phyloP scores from a whole-genome alignment of 2,113 vertebrate species.

The Chaetodon auriga region DNA sequence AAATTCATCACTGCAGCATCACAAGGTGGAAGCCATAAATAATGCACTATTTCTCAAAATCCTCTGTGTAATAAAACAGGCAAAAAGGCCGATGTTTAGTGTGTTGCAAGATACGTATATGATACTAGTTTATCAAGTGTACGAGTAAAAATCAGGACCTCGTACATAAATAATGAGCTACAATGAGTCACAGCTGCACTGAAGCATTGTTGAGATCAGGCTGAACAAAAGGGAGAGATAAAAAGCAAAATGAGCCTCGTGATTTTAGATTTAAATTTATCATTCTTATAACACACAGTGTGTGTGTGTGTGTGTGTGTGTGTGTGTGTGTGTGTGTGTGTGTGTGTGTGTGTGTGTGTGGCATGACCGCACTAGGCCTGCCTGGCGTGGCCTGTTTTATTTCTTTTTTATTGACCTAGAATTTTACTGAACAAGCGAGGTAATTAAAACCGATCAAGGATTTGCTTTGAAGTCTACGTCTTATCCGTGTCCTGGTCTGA shows the following conservation, averaged over 20 bases:
- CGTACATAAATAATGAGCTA: slow-evolving; percentile 12
- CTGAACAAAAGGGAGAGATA: slow-evolving; percentile 13
- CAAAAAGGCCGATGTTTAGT: not conserved
- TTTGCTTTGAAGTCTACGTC: slow-evolving; percentile 9
- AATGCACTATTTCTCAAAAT: not conserved
- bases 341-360: not conserved
- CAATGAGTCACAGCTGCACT: slow-evolving; percentile 23
- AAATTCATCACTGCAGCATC: slow-evolving; percentile 14
- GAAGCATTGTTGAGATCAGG: slow-evolving; percentile 2
- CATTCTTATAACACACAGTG: slow-evolving; percentile 18
- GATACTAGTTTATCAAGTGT: not conserved
- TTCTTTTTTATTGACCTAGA: slow-evolving; percentile 56
- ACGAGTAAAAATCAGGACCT: slow-evolving; percentile 7
- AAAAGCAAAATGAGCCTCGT: slow-evolving; percentile 30
- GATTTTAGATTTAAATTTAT: slow-evolving; percentile 29
- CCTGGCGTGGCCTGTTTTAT: slow-evolving; percentile 13
- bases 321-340: not conserved
- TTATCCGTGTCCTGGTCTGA: not conserved
- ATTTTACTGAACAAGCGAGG: slow-evolving; percentile 26
- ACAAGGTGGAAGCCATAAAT: slow-evolving; percentile 5
- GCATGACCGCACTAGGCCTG: slow-evolving; percentile 16
- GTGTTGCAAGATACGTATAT: not conserved
- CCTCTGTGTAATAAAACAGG: not conserved
- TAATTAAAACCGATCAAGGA: slow-evolving; percentile 44
- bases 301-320: slow-evolving; percentile 1